These are phyloP conservation scores for Chelonus insularis DNA, from an alignment of 1,140 invertebrate genomes.

Conservation along the genomic window DNA sequence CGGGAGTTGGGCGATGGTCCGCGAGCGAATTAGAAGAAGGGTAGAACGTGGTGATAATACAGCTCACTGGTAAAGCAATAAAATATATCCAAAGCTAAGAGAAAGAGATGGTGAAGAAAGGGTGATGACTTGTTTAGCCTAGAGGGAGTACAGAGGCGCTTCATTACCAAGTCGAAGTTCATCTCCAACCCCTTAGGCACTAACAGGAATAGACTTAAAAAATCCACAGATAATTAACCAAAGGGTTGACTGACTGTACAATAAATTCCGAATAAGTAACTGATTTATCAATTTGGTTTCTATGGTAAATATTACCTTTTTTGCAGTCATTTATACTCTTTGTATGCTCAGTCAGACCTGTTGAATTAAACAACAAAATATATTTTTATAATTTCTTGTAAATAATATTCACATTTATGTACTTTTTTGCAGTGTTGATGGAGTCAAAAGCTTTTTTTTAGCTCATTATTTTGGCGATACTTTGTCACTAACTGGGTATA, in stretches of 20 bases:
- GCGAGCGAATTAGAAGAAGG: constrained; percentile 18
- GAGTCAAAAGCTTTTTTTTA: too few relatives aligned
- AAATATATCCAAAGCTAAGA: constrained; percentile 56
- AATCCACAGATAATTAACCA: constrained; percentile 56
- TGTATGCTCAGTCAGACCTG: too few relatives aligned
- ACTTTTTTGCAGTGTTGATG: too few relatives aligned
- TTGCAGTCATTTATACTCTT: too few relatives aligned
- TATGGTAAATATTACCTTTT: too few relatives aligned
- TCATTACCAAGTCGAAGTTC: constrained; percentile 57
- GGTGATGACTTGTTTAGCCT: constrained; percentile 55
- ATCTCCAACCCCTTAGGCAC: constrained; percentile 54
- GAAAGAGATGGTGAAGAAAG: constrained; percentile 31
- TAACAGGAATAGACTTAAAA: constrained; percentile 35
- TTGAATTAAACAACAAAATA: too few relatives aligned
- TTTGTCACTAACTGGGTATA: too few relatives aligned
- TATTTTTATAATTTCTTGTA: too few relatives aligned
- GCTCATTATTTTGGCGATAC: too few relatives aligned
- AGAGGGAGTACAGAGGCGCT: constrained; percentile 40
- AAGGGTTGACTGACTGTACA: constrained; percentile 34
- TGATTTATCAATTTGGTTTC: too few relatives aligned
- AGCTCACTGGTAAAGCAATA: constrained; percentile 54
- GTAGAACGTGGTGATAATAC: constrained; percentile 50
- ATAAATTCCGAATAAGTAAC: too few relatives aligned
- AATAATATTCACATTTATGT: too few relatives aligned
- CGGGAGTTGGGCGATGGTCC: constrained; percentile 7